Evolutionary conservation across 1,140 invertebrate genomes (phyloP).

Genomic region (Papilio machaon): DNA sequence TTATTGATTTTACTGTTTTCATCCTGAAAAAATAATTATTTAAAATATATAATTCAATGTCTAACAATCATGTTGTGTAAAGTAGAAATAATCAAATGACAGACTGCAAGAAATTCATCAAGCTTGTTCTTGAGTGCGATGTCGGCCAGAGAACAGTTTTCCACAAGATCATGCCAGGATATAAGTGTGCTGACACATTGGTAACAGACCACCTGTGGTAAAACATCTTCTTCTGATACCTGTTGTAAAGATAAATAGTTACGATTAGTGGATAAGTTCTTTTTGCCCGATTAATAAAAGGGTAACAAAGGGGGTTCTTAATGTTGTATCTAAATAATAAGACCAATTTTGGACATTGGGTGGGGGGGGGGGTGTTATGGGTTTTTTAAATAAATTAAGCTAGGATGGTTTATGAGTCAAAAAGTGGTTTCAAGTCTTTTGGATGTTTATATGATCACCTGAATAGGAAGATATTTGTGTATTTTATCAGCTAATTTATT

Average conservation of each 20-base stretch:
- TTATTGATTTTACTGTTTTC: not conserved
- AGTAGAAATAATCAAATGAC: not conserved
- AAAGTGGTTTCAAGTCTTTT: too few relatives aligned
- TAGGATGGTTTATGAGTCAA: too few relatives aligned
- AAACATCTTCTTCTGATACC: slow-evolving; percentile 81
- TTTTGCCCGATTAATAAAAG: not conserved
- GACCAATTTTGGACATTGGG: too few relatives aligned
- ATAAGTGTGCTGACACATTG: slow-evolving; percentile 84
- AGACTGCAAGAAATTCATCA: not conserved
- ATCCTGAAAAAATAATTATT: slow-evolving; percentile 19
- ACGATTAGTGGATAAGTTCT: not conserved
- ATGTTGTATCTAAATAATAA: too few relatives aligned
- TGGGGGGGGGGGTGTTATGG: too few relatives aligned
- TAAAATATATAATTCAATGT: not conserved
- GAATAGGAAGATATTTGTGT: slow-evolving; percentile 83
- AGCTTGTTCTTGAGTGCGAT: slow-evolving; percentile 65
- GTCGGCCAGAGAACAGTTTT: slow-evolving; percentile 83
- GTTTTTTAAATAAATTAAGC: too few relatives aligned
- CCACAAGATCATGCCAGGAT: slow-evolving; percentile 84
- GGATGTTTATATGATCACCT: slow-evolving; percentile 59
- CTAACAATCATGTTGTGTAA: not conserved
- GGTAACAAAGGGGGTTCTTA: too few relatives aligned
- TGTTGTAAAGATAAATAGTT: slow-evolving; percentile 49
- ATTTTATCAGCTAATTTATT: slow-evolving; percentile 83
- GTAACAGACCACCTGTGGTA: slow-evolving; percentile 85